Evolutionary conservation across 2,797 vertebrate species (phyloP), one percentile per base, ranked within the genome.

Genomic region (Danio albolineatus): DNA sequence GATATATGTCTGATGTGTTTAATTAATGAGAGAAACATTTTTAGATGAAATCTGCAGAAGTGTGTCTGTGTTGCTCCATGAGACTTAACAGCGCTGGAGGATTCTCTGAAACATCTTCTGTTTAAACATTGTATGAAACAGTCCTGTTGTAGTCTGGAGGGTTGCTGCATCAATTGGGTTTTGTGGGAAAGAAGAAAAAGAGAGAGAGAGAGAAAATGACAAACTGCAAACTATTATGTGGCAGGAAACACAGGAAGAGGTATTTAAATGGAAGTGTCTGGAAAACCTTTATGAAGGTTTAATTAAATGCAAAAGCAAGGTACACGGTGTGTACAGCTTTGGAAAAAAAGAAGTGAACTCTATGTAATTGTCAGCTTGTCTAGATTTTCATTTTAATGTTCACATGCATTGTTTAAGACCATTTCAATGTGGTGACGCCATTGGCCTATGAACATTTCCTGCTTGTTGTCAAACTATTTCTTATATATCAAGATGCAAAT

Each of bases 201-300:
- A 0, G 16, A 53, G 49, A 9, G 7, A 54, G 54, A 70, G 16
- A 89, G 87, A 92, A 92, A 93, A 92, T 91, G 90, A 87, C 86
- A 89, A 91, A 90, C 81, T 85, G 84, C 76, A 86, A 87, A 83
- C 91, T 90, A 89, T 87, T 91, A 87, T 88, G 87, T 89, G 89
- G 90, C 90, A 92, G 89, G 85, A 93, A 83, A 84, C 73, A 78
- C 66, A 84, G 91, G 82, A 89, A 66, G 87, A 89, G 87, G 85
- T 87, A 65, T 83, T 93, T 85, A 89, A 90, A 90, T 86, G 89
- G 84, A 82, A 89, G 86, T 85, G 90, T 89, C 90, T 84, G 89
- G 90, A 86, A 85, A 84, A 86, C 79, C 71, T 82, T 87, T 83
- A 80, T 60, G 76, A 81, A 81, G 76, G 80, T 84, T 87, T 87